A percentile compares a stretch with the other conserved stretches of the same genome.
Evolutionary conservation across 2,113 vertebrate species (phyloP).

Genomic region (Peucedramus taeniatus): DNA sequence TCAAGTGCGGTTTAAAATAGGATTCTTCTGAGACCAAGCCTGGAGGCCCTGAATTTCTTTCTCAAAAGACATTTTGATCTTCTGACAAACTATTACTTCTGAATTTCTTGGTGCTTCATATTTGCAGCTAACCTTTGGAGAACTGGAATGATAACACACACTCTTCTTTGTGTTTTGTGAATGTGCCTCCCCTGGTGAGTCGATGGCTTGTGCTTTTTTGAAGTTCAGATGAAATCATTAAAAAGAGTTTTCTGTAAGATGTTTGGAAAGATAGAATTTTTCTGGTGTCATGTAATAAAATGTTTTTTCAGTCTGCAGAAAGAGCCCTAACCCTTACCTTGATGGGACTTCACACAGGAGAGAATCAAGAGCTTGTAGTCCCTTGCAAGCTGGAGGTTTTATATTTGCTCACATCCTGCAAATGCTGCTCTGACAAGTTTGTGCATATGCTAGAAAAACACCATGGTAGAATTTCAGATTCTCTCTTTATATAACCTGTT

Average conservation of each 20-base stretch:
- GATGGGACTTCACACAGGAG: background rate
- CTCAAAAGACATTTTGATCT: constrained; percentile 67
- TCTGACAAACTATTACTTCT: constrained; percentile 61
- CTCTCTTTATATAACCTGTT: background rate
- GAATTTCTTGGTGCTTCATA: constrained; percentile 30
- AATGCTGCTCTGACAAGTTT: background rate
- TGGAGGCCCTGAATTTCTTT: constrained; percentile 46
- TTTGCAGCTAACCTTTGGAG: constrained; percentile 43
- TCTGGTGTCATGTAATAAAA: background rate
- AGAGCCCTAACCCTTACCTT: background rate
- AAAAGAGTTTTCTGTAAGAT: background rate
- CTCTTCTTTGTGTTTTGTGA: constrained; percentile 48
- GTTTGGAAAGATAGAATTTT: background rate
- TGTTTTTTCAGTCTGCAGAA: background rate
- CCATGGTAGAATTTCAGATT: background rate
- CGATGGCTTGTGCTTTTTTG: background rate
- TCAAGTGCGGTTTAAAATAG: constrained; percentile 54
- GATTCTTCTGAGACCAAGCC: constrained; percentile 67
- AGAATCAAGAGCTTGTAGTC: background rate
- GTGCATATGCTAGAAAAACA: background rate
- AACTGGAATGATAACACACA: constrained; percentile 2
- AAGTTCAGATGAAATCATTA: constrained; percentile 19
- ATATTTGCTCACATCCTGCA: background rate
- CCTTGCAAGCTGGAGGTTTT: background rate
- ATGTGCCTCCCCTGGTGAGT: background rate